A percentile compares a stretch with the other conserved stretches of the same genome.
These are phyloP conservation scores for Xanthia togata DNA, from an alignment of 2,888 invertebrate species.

Conservation along the genomic window DNA sequence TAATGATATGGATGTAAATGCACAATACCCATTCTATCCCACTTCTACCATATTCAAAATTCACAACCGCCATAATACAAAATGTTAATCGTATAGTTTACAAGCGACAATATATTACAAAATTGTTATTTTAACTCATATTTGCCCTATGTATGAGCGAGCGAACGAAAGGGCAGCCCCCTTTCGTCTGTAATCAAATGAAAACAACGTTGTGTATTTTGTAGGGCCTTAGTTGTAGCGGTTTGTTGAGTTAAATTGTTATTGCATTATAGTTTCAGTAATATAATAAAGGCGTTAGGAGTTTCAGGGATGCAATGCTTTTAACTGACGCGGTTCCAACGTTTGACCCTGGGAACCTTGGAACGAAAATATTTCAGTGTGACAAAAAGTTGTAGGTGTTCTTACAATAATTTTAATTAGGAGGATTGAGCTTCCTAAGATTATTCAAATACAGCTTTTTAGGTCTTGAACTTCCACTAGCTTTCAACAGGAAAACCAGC, in stretches of 20 bases:
- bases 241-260: neutral
- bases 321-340: neutral
- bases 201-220: slow-evolving; percentile 59
- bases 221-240: slow-evolving; percentile 64
- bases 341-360: neutral
- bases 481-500: neutral
- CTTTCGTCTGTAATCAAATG: slow-evolving; percentile 71
- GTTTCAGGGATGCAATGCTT: neutral
- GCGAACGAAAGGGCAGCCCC: slow-evolving; percentile 68
- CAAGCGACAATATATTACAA: slow-evolving; percentile 63
- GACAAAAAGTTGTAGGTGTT: neutral
- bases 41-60: slow-evolving; percentile 37
- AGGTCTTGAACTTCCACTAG: too few relatives aligned
- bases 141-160: slow-evolving; percentile 69
- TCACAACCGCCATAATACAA: slow-evolving; percentile 38
- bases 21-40: slow-evolving; percentile 9
- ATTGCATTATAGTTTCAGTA: neutral
- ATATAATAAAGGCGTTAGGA: neutral
- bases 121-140: slow-evolving; percentile 69
- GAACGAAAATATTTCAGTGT: neutral
- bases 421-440: neutral
- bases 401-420: neutral
- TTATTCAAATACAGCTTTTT: neutral
- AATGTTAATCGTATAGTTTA: slow-evolving; percentile 51
- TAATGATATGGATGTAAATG: neutral